These are phyloP conservation scores for Drosophila dives DNA, from an alignment of 2,888 invertebrate species.

Conservation along the genomic window DNA sequence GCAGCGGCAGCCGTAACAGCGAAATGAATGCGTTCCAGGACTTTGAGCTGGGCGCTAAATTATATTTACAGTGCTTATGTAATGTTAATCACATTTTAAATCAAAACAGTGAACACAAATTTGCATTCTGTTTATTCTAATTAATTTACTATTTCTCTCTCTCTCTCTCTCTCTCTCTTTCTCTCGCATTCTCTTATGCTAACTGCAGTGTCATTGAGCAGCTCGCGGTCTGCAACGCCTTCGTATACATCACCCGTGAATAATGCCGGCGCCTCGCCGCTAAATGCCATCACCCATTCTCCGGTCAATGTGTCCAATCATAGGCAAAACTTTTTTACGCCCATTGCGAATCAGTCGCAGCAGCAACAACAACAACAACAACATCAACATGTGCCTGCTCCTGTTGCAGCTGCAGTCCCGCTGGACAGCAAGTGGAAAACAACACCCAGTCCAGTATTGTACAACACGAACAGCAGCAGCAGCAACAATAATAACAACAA, in stretches of 20 bases:
- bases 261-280: constrained; percentile 88
- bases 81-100: constrained; percentile 47
- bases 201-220: constrained; percentile 93
- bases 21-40: constrained; percentile 82
- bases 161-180: neutral
- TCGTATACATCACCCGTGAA: constrained; percentile 93
- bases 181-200: constrained; percentile 2
- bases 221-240: constrained; percentile 96
- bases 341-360: constrained; percentile 87
- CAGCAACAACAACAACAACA: constrained; percentile 62
- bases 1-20: constrained; percentile 31
- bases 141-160: neutral
- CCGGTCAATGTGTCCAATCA: constrained; percentile 88
- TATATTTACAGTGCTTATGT: constrained; percentile 85
- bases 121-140: neutral
- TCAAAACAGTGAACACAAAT: constrained; percentile 4
- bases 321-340: constrained; percentile 95
- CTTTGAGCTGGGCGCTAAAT: constrained; percentile 82
- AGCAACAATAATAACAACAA: constrained; percentile 41
- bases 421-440: constrained; percentile 83
- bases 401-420: constrained; percentile 57
- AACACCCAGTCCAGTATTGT: constrained; percentile 83
- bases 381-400: constrained; percentile 45
- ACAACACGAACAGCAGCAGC: constrained; percentile 73
- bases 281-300: constrained; percentile 87